These are phyloP conservation scores for Circaetus gallicus DNA, from an alignment of 2,113 vertebrate genomes.

Conservation along the genomic window DNA sequence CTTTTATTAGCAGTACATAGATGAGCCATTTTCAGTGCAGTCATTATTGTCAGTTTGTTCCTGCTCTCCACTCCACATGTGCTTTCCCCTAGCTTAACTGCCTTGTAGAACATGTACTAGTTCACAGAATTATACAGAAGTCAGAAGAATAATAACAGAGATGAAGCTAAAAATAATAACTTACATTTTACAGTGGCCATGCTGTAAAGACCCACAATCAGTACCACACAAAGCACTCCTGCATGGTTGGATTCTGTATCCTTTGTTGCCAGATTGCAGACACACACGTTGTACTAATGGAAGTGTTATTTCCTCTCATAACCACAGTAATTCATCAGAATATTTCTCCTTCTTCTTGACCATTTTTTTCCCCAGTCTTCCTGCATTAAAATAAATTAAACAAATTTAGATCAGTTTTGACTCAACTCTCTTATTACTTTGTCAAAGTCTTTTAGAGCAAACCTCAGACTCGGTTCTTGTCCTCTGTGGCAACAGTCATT, in stretches of 20 bases:
- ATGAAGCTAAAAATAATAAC: background rate
- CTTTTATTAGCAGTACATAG: background rate
- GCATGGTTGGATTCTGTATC: background rate
- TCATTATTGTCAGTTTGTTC: background rate
- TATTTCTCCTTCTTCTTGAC: background rate
- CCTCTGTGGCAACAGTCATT: slow-evolving; percentile 64
- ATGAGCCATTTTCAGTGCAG: background rate
- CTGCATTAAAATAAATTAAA: slow-evolving; percentile 13
- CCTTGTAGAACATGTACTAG: background rate
- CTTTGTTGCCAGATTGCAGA: background rate
- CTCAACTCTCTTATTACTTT: background rate
- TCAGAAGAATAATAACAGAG: background rate
- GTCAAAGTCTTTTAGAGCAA: slow-evolving; percentile 51
- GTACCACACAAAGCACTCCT: background rate
- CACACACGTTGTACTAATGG: background rate
- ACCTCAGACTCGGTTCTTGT: slow-evolving; percentile 44
- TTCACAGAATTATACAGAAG: background rate
- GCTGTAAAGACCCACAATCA: background rate
- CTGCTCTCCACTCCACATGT: background rate
- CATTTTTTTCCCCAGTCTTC: background rate
- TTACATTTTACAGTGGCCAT: background rate
- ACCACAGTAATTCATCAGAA: background rate
- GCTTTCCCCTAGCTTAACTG: background rate
- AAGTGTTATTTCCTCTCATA: background rate
- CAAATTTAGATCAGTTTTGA: slow-evolving; percentile 33